These are phyloP conservation scores for Rhynchomys soricoides DNA, from an alignment of 2,113 vertebrate species.

Conservation along the genomic window DNA sequence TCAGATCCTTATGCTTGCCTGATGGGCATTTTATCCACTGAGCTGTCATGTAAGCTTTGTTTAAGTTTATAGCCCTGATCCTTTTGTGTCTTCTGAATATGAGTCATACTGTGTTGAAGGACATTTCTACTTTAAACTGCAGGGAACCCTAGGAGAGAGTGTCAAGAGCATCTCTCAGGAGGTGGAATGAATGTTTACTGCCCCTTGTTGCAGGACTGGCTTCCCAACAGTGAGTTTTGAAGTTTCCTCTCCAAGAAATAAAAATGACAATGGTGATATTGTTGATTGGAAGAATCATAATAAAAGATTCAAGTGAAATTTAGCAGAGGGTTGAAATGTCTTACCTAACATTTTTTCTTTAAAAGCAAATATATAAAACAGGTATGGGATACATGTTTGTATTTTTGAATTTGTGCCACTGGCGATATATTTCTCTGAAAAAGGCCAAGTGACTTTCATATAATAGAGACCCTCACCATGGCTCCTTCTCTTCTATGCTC, in stretches of 20 bases:
- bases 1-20: too few relatives aligned
- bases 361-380: not conserved
- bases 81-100: not conserved
- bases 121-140: not conserved
- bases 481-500: not conserved
- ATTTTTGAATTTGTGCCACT: not conserved
- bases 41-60: not conserved
- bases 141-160: not conserved
- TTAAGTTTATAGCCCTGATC: not conserved
- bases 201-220: not conserved
- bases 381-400: not conserved
- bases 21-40: not conserved
- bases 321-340: not conserved
- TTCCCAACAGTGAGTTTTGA: not conserved
- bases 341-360: not conserved
- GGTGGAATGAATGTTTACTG: not conserved
- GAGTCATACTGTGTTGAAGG: not conserved
- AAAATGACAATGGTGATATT: not conserved
- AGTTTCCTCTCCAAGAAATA: not conserved
- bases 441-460: not conserved
- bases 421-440: not conserved
- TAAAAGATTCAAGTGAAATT: slow-evolving; percentile 38
- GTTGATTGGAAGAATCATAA: not conserved
- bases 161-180: not conserved
- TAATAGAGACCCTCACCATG: not conserved